phyloP scores from a whole-genome alignment of 2,113 vertebrate species.

The Trematocara unimaculatum region DNA sequence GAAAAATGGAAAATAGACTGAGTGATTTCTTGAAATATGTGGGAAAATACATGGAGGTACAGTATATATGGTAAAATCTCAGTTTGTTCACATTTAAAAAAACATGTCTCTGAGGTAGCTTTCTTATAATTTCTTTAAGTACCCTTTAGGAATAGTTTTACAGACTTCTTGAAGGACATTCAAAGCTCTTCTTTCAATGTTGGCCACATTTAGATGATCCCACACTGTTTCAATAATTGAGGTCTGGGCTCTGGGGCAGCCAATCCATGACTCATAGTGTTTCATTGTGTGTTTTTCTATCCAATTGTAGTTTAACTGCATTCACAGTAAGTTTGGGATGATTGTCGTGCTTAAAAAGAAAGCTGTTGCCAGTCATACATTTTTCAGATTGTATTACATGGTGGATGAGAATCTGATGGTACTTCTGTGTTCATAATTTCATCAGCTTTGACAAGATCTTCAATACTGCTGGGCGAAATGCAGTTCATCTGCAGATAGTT shows the following conservation, averaged over 20 bases:
- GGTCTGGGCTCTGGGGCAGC: neutral
- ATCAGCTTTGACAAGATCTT: neutral
- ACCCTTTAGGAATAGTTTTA: neutral
- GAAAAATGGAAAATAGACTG: rapidly evolving
- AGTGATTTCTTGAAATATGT: neutral
- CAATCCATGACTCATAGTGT: neutral
- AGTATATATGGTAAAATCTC: neutral
- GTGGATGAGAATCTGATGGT: neutral
- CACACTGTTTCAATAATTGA: neutral
- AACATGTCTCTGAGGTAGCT: rapidly evolving
- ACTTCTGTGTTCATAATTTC: neutral
- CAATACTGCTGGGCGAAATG: rapidly evolving
- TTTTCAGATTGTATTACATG: neutral
- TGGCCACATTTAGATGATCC: neutral
- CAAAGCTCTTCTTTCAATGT: neutral
- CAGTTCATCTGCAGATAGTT: neutral
- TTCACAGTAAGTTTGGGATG: neutral
- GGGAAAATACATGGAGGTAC: neutral
- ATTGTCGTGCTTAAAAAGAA: rapidly evolving
- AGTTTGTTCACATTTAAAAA: neutral
- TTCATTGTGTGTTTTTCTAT: neutral
- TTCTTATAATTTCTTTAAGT: neutral
- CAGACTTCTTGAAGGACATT: neutral
- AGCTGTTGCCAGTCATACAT: neutral
- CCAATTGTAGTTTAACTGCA: neutral